Evolutionary conservation across 2,888 invertebrate species (phyloP).

Genomic region (Biston stratarius): DNA sequence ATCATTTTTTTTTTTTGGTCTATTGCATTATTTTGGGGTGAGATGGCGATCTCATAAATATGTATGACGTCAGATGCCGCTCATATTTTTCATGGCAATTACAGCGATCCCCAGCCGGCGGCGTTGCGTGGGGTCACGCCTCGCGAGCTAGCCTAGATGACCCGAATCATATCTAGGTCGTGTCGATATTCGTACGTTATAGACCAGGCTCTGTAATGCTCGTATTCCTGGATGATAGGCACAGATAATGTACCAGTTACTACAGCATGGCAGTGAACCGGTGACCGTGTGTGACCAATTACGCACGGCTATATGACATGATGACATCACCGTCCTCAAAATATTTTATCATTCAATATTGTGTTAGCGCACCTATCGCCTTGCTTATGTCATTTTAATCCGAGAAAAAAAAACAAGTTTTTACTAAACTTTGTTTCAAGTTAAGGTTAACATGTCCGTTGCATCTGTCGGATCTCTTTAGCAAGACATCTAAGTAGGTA

Average conservation of each 20-base stretch:
- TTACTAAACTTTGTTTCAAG: not conserved
- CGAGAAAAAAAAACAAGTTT: slow-evolving; percentile 32
- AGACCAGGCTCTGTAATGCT: slow-evolving; percentile 1
- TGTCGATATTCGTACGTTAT: slow-evolving; percentile 48
- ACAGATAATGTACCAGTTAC: not conserved
- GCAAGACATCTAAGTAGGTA: too few relatives aligned
- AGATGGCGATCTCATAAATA: slow-evolving; percentile 30
- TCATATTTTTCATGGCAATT: slow-evolving; percentile 27
- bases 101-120: slow-evolving; percentile 31
- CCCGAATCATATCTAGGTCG: slow-evolving; percentile 54
- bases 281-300: slow-evolving; percentile 40
- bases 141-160: slow-evolving; percentile 34
- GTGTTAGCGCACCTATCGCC: slow-evolving; percentile 28
- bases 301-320: slow-evolving; percentile 40
- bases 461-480: not conserved
- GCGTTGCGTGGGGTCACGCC: slow-evolving; percentile 41
- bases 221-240: slow-evolving; percentile 26
- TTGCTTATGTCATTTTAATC: slow-evolving; percentile 24
- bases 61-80: slow-evolving; percentile 19
- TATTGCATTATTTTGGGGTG: slow-evolving; percentile 17
- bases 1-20: slow-evolving; percentile 3
- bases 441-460: not conserved
- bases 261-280: slow-evolving; percentile 38
- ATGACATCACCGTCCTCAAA: slow-evolving; percentile 42
- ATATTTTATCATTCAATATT: slow-evolving; percentile 40